Base-by-base conservation (phyloP, 2,888 invertebrate species). In the Sycophila texana region DNA sequence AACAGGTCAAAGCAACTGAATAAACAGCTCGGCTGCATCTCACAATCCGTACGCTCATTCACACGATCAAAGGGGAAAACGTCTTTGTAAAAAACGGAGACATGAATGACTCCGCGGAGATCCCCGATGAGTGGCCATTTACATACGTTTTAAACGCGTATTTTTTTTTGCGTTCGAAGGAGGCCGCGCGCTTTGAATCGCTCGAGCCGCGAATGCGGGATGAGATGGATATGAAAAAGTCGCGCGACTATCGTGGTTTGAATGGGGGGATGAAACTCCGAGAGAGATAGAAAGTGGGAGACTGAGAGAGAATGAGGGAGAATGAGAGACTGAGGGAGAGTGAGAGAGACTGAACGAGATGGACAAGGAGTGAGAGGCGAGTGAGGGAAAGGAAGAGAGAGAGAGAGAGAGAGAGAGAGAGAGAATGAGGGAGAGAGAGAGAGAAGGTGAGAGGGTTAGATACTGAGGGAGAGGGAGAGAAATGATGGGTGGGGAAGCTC, bases 401-500 rank as follows among this genome's bases (percentile, higher is more conserved):
- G 7, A 30, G 16, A 26, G 53, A 26, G n/a, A 63, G 26, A n/a
- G 66, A 7, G 13, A 47, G 5, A 53, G 68, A 68, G 22, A 57
- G 30, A 18, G 39, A 63, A 18, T n/a, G 53, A 30, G 57, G 18
- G 16, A 18, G 61, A 61, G 61, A 30, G 30, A 61, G 51, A 67
- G 22, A 67, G 26, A 72, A 22, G n/a, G 30, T 22, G 72, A 47
- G 55, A 66, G 30, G 14, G 58, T 20, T 49, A 12, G 16, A 30
- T 30, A n/a, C 5, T 10, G 16, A n/a, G 53, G 26, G n/a, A 39
- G 26, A 10, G 66, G 5, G 13, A 47, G 5, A 53, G 57, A 68
- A n/a, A 57, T 12, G 49, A 13, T 14, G 18, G 47, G 57, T 22
- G 58, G 58, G 30, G 77, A 70, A 74, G 71, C 81, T 81, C 79